Conservation (phyloP, 2,888 invertebrate genomes). For the Elmis aenea region DNA sequence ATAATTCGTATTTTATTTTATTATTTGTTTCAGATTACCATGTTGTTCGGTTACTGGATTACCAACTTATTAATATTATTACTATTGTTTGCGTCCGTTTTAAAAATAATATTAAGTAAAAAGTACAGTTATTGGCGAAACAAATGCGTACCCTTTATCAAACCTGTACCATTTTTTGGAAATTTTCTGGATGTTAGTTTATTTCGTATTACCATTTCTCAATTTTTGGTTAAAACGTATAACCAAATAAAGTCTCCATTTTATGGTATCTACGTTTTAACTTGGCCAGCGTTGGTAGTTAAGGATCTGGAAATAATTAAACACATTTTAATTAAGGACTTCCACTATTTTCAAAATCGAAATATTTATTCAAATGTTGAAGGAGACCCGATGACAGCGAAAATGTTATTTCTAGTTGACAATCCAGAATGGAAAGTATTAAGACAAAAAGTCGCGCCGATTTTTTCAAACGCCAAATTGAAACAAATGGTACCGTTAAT, state of each 20-base stretch:
- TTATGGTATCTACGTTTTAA: conserved; percentile 2
- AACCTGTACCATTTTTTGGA: background rate
- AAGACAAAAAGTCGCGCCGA: conserved; percentile 47
- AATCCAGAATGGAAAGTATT: conserved; percentile 49
- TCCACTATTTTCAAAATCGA: background rate
- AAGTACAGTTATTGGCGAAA: background rate
- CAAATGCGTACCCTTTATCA: background rate
- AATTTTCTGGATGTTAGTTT: background rate
- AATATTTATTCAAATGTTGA: background rate
- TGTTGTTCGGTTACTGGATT: too few species aligned
- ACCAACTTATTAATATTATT: too few species aligned
- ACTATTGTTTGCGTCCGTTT: too few species aligned
- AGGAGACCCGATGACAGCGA: conserved; percentile 1
- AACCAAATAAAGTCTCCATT: background rate
- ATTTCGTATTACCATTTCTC: background rate
- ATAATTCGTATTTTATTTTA: too few species aligned
- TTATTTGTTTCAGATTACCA: too few species aligned
- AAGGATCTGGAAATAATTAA: conserved; percentile 4
- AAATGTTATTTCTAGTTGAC: conserved; percentile 31
- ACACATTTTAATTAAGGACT: conserved; percentile 5
- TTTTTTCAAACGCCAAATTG: conserved; percentile 49
- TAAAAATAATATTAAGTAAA: too few species aligned
- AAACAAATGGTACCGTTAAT: conserved; percentile 47
- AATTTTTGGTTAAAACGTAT: background rate
- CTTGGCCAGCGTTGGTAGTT: conserved; percentile 1